These are phyloP conservation scores for Idaea straminata DNA, from an alignment of 2,888 invertebrate genomes.

Conservation along the genomic window DNA sequence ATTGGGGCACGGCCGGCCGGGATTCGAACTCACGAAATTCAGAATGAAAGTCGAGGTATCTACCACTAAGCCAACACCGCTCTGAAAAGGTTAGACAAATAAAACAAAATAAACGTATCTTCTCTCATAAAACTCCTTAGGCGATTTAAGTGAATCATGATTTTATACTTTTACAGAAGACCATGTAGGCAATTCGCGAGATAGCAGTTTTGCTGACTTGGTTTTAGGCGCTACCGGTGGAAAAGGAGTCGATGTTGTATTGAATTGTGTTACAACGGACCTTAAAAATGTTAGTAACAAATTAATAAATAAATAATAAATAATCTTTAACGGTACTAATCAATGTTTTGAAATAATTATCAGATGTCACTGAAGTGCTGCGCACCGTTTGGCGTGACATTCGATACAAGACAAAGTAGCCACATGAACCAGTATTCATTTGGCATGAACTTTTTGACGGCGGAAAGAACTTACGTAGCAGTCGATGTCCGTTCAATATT, in stretches of 20 bases:
- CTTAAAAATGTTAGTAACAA: constrained; percentile 43
- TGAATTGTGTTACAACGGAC: constrained; percentile 38
- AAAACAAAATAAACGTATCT: neutral
- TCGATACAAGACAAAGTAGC: constrained; percentile 32
- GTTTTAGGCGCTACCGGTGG: constrained; percentile 39
- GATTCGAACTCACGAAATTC: too few relatives aligned
- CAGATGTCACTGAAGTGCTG: constrained; percentile 29
- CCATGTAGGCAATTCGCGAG: constrained; percentile 50
- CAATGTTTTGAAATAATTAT: constrained; percentile 8
- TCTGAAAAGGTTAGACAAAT: constrained; percentile 35
- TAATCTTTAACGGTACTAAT: neutral
- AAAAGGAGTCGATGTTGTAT: constrained; percentile 37
- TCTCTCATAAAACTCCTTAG: neutral
- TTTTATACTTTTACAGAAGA: constrained; percentile 38
- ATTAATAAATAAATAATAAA: neutral
- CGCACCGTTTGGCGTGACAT: constrained; percentile 14
- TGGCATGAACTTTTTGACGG: constrained; percentile 32
- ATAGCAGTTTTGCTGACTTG: constrained; percentile 44
- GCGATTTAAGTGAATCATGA: neutral
- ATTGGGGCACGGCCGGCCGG: too few relatives aligned
- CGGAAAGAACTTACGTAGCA: constrained; percentile 27
- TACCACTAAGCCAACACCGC: too few relatives aligned
- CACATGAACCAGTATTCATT: constrained; percentile 33
- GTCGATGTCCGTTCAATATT: constrained; percentile 38
- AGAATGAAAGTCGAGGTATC: too few relatives aligned